Conservation (phyloP, 2,797 vertebrate genomes). For the Tapirus indicus region DNA sequence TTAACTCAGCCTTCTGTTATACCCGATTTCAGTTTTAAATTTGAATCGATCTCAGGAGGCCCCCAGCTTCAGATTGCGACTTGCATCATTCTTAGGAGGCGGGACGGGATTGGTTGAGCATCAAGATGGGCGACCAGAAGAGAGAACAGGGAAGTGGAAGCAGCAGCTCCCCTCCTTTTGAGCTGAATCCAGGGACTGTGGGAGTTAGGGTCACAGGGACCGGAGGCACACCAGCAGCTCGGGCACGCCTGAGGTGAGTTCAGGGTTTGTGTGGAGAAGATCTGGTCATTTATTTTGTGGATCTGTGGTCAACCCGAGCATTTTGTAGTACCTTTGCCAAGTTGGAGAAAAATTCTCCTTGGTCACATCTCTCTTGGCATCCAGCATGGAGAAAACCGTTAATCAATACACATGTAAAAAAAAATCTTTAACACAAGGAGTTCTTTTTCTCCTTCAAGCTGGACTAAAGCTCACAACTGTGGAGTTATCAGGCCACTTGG, state of each 20-base stretch:
- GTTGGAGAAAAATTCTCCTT: neutral
- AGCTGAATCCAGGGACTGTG: neutral
- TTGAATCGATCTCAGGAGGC: constrained; percentile 18
- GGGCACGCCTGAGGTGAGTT: neutral
- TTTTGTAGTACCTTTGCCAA: neutral
- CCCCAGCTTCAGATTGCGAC: neutral
- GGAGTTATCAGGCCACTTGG: constrained; percentile 8
- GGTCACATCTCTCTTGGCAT: constrained; percentile 54
- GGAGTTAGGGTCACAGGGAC: neutral
- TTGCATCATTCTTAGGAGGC: neutral
- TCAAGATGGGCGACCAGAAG: neutral
- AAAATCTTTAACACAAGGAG: neutral
- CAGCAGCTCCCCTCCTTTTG: neutral
- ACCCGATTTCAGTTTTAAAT: constrained; percentile 26
- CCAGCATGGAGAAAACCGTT: neutral
- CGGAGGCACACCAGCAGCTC: neutral
- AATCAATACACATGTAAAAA: constrained; percentile 20
- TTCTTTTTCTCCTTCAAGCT: constrained; percentile 38
- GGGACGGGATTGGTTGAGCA: neutral
- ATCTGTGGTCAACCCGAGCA: neutral
- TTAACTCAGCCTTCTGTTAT: neutral
- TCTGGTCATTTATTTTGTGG: neutral
- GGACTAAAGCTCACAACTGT: neutral
- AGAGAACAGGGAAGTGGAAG: neutral
- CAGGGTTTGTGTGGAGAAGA: neutral